Evolutionary conservation across 2,113 vertebrate genomes (phyloP).

Genomic region (Caloenas nicobarica): DNA sequence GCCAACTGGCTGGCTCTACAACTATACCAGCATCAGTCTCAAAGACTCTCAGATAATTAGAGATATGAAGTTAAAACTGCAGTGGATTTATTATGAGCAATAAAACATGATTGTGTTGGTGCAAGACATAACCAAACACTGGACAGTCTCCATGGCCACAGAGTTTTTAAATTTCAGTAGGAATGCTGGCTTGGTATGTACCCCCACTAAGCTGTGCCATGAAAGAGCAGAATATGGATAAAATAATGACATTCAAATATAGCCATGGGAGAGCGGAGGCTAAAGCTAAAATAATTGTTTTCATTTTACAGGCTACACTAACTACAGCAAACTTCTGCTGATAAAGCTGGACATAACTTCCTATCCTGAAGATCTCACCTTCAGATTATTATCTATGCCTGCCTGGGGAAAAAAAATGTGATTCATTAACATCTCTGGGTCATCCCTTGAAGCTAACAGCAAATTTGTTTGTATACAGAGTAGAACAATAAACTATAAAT

Average conservation of each 20-base stretch:
- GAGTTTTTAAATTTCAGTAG: not conserved
- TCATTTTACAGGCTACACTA: not conserved
- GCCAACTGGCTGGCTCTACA: not conserved
- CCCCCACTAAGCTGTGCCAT: not conserved
- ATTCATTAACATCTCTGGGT: not conserved
- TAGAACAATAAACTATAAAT: conserved; percentile 10
- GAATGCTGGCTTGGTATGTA: not conserved
- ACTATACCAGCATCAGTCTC: not conserved
- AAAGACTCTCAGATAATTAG: not conserved
- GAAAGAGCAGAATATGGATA: not conserved
- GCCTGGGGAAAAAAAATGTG: not conserved
- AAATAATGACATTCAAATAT: not conserved
- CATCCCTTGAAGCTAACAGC: not conserved
- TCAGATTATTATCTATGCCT: not conserved
- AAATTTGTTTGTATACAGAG: not conserved
- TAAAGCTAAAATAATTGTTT: not conserved
- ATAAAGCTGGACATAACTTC: not conserved
- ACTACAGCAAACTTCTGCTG: not conserved
- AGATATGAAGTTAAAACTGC: not conserved
- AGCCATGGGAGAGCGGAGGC: not conserved
- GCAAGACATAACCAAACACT: not conserved
- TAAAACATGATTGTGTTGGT: not conserved
- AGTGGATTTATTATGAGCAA: not conserved
- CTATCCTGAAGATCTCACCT: not conserved
- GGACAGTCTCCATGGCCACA: not conserved